Conservation (phyloP, 2,797 vertebrate species). For the Parotocinclus haroldoi region DNA sequence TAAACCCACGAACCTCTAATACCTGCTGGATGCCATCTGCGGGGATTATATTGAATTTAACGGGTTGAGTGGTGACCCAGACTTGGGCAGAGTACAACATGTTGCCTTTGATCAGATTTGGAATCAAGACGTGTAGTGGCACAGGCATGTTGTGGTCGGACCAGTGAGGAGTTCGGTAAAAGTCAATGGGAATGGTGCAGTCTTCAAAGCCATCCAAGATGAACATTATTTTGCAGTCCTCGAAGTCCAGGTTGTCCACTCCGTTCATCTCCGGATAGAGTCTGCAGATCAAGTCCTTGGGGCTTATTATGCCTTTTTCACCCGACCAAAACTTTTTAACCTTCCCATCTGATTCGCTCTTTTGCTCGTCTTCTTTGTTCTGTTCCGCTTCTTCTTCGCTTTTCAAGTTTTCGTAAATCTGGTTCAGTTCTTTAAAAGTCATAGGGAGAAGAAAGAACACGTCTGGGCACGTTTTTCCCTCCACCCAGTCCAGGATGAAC, state of each 20-base stretch:
- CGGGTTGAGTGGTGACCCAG: slow-evolving; percentile 58
- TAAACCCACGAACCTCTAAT: slow-evolving; percentile 67
- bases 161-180: slow-evolving; percentile 48
- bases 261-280: slow-evolving; percentile 65
- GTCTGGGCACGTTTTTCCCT: slow-evolving; percentile 55
- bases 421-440: slow-evolving; percentile 54
- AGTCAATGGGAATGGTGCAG: slow-evolving; percentile 55
- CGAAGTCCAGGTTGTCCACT: slow-evolving; percentile 48
- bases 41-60: slow-evolving; percentile 45
- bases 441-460: slow-evolving; percentile 67
- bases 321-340: too few relatives aligned
- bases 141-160: slow-evolving; percentile 27
- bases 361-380: slow-evolving; percentile 38
- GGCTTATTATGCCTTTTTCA: slow-evolving; percentile 30
- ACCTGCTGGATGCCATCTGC: slow-evolving; percentile 51
- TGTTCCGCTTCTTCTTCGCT: slow-evolving; percentile 27
- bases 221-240: slow-evolving; percentile 59
- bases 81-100: slow-evolving; percentile 47
- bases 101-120: slow-evolving; percentile 66
- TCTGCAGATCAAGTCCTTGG: slow-evolving; percentile 58
- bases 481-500: slow-evolving; percentile 69
- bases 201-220: slow-evolving; percentile 74
- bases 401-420: background rate
- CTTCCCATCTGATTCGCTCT: too few relatives aligned
- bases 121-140: slow-evolving; percentile 54